A percentile compares a stretch with the other conserved stretches of the same genome.
Conservation (phyloP, 2,113 vertebrate species). For the Scytalopus superciliaris region DNA sequence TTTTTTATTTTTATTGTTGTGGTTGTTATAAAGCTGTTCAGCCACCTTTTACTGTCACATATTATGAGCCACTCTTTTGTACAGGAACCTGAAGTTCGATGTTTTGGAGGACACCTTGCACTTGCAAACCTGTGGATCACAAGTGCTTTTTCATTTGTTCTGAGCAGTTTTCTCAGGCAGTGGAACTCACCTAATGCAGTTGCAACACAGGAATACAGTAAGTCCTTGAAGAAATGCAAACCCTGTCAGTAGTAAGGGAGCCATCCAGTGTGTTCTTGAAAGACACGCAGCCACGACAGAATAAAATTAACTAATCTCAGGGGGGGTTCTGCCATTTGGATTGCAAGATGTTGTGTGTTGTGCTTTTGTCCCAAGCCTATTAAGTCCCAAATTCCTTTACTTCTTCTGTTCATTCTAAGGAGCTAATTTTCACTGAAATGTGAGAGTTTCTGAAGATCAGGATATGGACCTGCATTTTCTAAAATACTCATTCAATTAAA, state of each 20-base stretch:
- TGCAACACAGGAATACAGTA: fast-evolving
- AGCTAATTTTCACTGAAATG: fast-evolving
- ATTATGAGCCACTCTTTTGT: not conserved
- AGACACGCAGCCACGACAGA: not conserved
- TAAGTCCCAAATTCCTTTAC: not conserved
- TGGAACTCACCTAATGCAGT: fast-evolving
- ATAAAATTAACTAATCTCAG: not conserved
- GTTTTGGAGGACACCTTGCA: not conserved
- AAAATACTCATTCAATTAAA: not conserved
- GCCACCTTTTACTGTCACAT: fast-evolving
- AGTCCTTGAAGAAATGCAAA: not conserved
- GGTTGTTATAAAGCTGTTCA: not conserved
- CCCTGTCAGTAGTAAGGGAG: not conserved
- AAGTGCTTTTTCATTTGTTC: not conserved
- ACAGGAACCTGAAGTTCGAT: fast-evolving
- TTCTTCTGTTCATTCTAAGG: not conserved
- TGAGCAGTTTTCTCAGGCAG: not conserved
- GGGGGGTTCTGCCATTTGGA: not conserved
- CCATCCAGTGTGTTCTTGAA: not conserved
- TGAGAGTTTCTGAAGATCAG: not conserved
- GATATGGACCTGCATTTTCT: not conserved
- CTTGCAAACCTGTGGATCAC: not conserved
- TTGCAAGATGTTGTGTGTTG: not conserved
- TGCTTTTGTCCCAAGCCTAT: not conserved
- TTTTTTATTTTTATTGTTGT: not conserved